These are phyloP conservation scores for Cepaea nemoralis DNA, from an alignment of 1,140 invertebrate species.

Conservation along the genomic window DNA sequence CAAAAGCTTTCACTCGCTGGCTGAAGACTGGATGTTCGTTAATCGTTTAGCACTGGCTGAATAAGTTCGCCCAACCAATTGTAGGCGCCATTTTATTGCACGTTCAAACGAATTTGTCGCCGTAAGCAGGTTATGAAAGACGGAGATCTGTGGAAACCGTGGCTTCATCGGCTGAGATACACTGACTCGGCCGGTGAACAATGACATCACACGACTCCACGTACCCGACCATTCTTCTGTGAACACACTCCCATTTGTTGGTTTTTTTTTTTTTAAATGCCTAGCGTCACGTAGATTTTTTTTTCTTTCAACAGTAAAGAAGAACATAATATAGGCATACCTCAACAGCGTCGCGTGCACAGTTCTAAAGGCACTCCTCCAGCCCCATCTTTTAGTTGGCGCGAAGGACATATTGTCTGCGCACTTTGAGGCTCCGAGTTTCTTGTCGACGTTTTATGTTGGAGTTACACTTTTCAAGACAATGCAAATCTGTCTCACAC, in stretches of 20 bases:
- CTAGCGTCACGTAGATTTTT: neutral
- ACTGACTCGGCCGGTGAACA: neutral
- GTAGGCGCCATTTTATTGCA: constrained; percentile 7
- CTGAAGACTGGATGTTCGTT: neutral
- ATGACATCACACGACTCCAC: neutral
- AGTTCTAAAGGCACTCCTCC: neutral
- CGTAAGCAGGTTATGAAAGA: constrained; percentile 1
- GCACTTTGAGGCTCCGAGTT: no score
- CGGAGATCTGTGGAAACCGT: neutral
- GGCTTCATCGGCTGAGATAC: neutral
- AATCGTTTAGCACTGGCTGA: constrained; percentile 11
- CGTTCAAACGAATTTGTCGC: neutral
- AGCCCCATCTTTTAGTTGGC: neutral
- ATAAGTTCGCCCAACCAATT: neutral
- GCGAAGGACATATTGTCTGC: neutral
- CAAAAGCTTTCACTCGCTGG: neutral
- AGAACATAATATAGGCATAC: neutral
- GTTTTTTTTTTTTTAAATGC: neutral
- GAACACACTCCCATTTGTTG: constrained; percentile 3
- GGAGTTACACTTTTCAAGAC: no score
- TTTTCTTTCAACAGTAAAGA: neutral
- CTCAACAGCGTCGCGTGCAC: neutral
- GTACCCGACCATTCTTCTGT: neutral
- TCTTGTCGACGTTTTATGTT: no score
- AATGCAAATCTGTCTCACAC: no score